Conservation (phyloP, 2,113 vertebrate species). For the Sylvietta virens region DNA sequence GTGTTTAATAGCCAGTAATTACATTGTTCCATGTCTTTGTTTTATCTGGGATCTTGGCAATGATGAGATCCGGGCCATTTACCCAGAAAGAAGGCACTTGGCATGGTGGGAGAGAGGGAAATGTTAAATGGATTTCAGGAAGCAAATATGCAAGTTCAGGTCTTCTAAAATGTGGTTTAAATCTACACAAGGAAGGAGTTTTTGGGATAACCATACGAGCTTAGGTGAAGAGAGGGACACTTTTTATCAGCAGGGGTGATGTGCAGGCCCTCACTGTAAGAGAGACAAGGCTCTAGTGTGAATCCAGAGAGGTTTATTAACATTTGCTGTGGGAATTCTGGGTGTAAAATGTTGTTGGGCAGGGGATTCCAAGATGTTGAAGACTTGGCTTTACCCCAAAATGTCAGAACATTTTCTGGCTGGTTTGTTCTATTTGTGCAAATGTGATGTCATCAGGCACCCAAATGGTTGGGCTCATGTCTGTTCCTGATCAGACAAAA, state of each 20-base stretch:
- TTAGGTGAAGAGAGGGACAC: background rate
- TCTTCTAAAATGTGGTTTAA: background rate
- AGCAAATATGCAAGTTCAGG: background rate
- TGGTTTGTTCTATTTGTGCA: background rate
- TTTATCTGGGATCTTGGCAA: background rate
- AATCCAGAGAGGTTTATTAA: background rate
- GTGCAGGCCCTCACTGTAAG: accelerated
- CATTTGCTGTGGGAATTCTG: background rate
- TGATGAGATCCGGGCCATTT: background rate
- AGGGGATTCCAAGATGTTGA: background rate
- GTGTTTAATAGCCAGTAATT: background rate
- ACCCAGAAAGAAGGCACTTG: background rate
- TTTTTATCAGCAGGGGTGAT: background rate
- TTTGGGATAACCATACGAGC: background rate
- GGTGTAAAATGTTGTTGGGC: accelerated
- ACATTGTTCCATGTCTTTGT: background rate
- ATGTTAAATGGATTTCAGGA: background rate
- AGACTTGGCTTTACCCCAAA: background rate
- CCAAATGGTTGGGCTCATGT: accelerated
- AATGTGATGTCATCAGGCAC: background rate
- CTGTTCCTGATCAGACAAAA: background rate
- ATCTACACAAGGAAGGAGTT: background rate
- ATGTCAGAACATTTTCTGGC: background rate
- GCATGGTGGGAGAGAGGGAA: background rate
- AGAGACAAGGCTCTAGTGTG: background rate